Evolutionary conservation across 2,113 vertebrate genomes (phyloP).

Genomic region (Fregetta grallaria): DNA sequence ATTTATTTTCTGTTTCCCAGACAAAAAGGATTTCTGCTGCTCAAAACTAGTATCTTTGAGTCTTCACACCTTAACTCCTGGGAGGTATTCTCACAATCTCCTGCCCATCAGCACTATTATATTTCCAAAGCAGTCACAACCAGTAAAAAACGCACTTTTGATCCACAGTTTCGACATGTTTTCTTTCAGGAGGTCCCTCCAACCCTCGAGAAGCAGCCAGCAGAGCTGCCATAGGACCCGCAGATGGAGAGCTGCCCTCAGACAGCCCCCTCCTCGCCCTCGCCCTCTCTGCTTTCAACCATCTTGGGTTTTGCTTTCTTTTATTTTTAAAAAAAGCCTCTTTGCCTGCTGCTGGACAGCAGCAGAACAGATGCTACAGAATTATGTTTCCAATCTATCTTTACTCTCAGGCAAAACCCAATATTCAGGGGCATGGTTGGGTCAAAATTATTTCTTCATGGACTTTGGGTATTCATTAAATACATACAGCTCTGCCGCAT

Average conservation of each 20-base stretch:
- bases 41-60: neutral
- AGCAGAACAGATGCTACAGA: slow-evolving; percentile 21
- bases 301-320: neutral
- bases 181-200: neutral
- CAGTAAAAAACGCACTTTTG: neutral
- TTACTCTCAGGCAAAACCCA: slow-evolving; percentile 24
- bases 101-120: neutral
- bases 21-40: neutral
- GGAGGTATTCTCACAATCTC: neutral
- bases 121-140: neutral
- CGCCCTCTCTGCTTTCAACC: neutral
- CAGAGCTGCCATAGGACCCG: neutral
- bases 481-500: neutral
- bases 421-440: slow-evolving; percentile 1
- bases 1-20: neutral
- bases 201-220: neutral
- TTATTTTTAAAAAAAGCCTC: neutral
- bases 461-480: slow-evolving; percentile 47
- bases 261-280: neutral
- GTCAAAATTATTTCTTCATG: slow-evolving; percentile 30
- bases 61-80: neutral
- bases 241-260: neutral
- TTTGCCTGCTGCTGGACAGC: neutral
- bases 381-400: slow-evolving; percentile 6
- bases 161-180: neutral